A percentile compares a stretch with the other conserved stretches of the same genome.
These are phyloP conservation scores for Bilobella aurantiaca DNA, from an alignment of 1,140 invertebrate species.

Conservation along the genomic window DNA sequence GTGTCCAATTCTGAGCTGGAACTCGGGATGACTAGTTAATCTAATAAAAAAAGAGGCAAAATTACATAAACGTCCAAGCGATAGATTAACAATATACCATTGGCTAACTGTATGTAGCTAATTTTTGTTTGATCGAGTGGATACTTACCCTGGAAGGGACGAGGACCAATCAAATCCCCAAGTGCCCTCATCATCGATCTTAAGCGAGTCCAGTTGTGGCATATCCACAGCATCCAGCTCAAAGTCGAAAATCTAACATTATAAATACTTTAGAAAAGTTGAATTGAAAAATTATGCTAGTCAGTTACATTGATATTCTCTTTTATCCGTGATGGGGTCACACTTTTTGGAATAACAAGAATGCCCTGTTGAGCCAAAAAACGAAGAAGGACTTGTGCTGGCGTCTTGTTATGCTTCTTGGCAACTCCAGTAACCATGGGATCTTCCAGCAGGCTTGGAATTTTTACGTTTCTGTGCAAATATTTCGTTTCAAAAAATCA, in stretches of 20 bases:
- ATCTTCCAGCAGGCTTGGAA: constrained; percentile 45
- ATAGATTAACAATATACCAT: too few relatives aligned
- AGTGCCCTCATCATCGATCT: neutral
- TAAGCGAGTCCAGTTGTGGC: neutral
- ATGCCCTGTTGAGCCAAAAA: constrained; percentile 62
- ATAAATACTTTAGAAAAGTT: too few relatives aligned
- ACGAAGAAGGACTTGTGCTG: constrained; percentile 67
- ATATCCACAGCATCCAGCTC: neutral
- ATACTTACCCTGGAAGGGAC: neutral
- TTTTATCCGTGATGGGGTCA: neutral
- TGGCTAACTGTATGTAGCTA: too few relatives aligned
- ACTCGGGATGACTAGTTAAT: neutral
- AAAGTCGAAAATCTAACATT: constrained; percentile 1
- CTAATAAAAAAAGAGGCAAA: too few relatives aligned
- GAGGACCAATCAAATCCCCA: neutral
- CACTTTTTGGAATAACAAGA: constrained; percentile 49
- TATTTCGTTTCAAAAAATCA: neutral
- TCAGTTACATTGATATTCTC: too few relatives aligned
- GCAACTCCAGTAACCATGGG: constrained; percentile 58
- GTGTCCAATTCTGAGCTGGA: neutral
- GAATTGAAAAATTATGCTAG: too few relatives aligned
- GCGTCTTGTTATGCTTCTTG: constrained; percentile 53
- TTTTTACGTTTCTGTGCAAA: neutral
- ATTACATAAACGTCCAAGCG: too few relatives aligned
- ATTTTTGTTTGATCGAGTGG: neutral